Evolutionary conservation across 2,797 vertebrate species (phyloP).

Genomic region (Glyptemys insculpta): DNA sequence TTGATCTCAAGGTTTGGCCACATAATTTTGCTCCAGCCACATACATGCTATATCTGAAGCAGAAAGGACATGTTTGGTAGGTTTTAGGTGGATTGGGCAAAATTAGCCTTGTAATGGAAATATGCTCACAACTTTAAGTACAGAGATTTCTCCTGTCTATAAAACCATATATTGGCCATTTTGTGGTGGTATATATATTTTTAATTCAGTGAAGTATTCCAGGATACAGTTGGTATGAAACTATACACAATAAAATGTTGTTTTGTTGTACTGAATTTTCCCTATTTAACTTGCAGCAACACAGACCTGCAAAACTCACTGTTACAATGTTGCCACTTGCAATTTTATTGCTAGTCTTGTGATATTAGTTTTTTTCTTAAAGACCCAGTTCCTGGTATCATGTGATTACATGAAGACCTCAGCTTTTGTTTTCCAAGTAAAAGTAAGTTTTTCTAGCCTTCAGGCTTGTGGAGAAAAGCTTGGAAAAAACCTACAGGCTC

Average conservation of each 20-base stretch:
- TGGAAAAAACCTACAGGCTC: not conserved
- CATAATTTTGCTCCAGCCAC: not conserved
- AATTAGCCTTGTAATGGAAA: not conserved
- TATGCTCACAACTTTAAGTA: not conserved
- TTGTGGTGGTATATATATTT: no score
- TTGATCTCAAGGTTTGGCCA: not conserved
- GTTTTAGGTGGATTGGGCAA: not conserved
- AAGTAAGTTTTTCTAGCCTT: not conserved
- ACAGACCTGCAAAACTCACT: not conserved
- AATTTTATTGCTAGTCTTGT: not conserved
- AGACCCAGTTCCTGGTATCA: not conserved
- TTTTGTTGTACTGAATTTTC: not conserved
- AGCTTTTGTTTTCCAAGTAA: not conserved
- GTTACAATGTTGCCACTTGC: not conserved
- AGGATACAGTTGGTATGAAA: not conserved
- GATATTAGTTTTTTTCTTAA: not conserved
- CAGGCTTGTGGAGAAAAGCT: not conserved
- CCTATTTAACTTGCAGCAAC: not conserved
- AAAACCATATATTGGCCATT: not conserved
- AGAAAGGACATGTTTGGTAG: not conserved
- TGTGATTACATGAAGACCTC: not conserved
- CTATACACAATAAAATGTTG: not conserved
- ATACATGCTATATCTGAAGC: not conserved
- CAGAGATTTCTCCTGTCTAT: not conserved
- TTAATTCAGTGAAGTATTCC: not conserved